Evolutionary conservation across 92 coral and sea anemone genomes (phyloP).

Genomic region (Palythoa caribaeorum): DNA sequence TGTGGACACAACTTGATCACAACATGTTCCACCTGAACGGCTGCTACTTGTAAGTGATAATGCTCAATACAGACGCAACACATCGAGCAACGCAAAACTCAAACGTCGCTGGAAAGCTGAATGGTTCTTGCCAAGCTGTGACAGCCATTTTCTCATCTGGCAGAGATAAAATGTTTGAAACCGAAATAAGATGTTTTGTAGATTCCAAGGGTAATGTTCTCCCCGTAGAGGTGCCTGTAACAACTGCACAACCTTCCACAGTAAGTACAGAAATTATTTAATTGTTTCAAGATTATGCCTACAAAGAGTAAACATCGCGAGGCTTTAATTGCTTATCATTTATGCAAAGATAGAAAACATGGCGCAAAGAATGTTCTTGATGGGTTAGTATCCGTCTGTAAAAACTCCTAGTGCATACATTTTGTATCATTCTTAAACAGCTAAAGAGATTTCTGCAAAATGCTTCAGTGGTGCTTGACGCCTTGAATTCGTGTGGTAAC

Average conservation of each 20-base stretch:
- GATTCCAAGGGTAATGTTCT: conserved; percentile 28
- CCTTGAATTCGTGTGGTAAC: too few species aligned
- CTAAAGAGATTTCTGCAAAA: too few species aligned
- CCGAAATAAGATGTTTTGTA: conserved; percentile 38
- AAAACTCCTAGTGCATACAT: too few species aligned
- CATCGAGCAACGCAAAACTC: neutral
- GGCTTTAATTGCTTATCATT: neutral
- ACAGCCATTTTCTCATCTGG: neutral
- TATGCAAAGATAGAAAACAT: too few species aligned
- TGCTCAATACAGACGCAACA: neutral
- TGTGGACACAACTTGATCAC: neutral
- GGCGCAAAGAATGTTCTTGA: too few species aligned
- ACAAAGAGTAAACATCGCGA: conserved; percentile 23
- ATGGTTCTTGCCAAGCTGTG: neutral
- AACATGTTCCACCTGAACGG: neutral
- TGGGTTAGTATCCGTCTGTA: too few species aligned
- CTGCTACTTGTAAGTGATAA: neutral
- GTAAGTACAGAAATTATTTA: conserved; percentile 16
- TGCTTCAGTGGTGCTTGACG: too few species aligned
- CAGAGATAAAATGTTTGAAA: neutral
- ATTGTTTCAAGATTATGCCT: neutral
- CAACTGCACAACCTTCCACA: neutral
- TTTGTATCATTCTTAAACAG: too few species aligned
- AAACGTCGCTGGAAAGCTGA: neutral
- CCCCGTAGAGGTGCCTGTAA: conserved; percentile 25